A percentile compares a stretch with the other conserved stretches of the same genome.
Conservation (phyloP, 2,113 vertebrate genomes). For the Cheilinus undulatus region DNA sequence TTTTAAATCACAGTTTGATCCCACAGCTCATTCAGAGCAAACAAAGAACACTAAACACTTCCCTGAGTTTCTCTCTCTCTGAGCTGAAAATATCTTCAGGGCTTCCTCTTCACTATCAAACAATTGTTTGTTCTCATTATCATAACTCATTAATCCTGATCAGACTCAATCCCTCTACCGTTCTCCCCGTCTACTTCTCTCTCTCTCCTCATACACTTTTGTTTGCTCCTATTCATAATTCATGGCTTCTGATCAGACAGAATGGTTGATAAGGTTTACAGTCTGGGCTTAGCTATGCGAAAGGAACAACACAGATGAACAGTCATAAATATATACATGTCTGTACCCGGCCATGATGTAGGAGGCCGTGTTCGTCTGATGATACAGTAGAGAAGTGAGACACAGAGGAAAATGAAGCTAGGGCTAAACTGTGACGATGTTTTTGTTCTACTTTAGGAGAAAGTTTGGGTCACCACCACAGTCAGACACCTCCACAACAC, state of each 20-base stretch:
- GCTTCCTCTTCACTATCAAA: conserved; percentile 67
- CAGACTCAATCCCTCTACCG: conserved; percentile 49
- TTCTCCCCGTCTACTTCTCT: conserved; percentile 31
- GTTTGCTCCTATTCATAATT: conserved; percentile 76
- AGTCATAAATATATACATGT: conserved; percentile 67
- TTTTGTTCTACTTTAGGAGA: too few species aligned
- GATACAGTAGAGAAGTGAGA: conserved; percentile 25
- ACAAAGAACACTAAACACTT: conserved; percentile 47
- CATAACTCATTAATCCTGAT: conserved; percentile 78
- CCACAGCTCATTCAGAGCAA: conserved; percentile 45
- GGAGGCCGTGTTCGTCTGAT: conserved; percentile 46
- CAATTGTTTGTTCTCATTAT: conserved; percentile 76
- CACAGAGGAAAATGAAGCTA: not conserved
- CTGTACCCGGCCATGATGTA: conserved; percentile 51
- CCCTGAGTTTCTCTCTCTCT: conserved; percentile 30
- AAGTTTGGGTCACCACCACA: too few species aligned
- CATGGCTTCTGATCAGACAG: conserved; percentile 79
- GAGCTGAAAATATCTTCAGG: conserved; percentile 62
- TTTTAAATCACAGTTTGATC: too few species aligned
- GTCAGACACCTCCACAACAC: too few species aligned
- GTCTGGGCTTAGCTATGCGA: conserved; percentile 53
- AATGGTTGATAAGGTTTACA: conserved; percentile 76
- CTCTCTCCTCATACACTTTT: conserved; percentile 31
- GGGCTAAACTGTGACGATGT: too few species aligned
- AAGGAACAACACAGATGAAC: conserved; percentile 67